These are phyloP conservation scores for Himalopsyche phryganea DNA, from an alignment of 1,140 invertebrate species.

Conservation along the genomic window DNA sequence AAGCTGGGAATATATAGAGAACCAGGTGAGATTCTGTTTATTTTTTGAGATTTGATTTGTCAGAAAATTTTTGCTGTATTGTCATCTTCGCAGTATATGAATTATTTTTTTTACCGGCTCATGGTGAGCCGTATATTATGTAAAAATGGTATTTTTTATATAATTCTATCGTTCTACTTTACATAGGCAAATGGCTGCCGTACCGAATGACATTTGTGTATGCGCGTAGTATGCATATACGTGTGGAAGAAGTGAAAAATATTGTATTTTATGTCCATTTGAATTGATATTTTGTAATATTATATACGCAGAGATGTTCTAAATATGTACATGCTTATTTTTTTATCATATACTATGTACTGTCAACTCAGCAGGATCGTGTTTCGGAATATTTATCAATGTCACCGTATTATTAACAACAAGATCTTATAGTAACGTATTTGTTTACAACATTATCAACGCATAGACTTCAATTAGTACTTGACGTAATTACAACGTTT, in stretches of 20 bases:
- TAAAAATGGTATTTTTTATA: conserved; percentile 9
- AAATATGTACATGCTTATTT: too few species aligned
- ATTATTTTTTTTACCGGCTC: neutral
- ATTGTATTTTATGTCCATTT: too few species aligned
- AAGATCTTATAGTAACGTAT: neutral
- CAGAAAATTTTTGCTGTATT: conserved; percentile 9
- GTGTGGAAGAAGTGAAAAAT: neutral
- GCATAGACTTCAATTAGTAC: too few species aligned
- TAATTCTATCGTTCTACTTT: conserved; percentile 21
- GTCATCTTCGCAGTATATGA: neutral
- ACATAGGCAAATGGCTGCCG: conserved; percentile 53
- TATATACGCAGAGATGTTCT: too few species aligned
- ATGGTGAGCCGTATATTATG: neutral
- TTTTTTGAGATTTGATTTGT: conserved; percentile 13
- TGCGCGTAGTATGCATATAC: conserved; percentile 22
- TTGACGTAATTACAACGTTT: too few species aligned
- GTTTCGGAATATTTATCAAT: too few species aligned
- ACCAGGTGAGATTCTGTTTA: conserved; percentile 19
- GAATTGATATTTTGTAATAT: too few species aligned
- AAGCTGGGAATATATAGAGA: conserved; percentile 21
- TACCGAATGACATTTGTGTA: conserved; percentile 40
- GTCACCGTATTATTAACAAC: too few species aligned
- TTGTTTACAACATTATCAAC: conserved; percentile 3
- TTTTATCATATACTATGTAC: too few species aligned
- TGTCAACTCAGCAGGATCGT: too few species aligned